Evolutionary conservation across 1,140 invertebrate species (phyloP).

Genomic region (Acromyrmex echinatior): DNA sequence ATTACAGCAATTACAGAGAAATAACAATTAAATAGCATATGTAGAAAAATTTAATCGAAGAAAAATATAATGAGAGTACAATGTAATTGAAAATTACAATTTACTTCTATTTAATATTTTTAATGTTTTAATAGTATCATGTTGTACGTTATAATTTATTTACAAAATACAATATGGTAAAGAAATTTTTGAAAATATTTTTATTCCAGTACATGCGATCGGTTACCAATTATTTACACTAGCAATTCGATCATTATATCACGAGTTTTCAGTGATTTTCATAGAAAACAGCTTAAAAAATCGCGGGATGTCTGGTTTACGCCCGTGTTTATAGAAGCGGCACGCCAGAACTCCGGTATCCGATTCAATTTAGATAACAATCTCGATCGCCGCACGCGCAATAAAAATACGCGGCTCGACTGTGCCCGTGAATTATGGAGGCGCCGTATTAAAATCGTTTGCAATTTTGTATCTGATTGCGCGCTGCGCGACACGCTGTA

Average conservation of each 20-base stretch:
- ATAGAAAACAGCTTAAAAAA: conserved; percentile 81
- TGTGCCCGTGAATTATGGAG: conserved; percentile 75
- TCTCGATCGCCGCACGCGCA: conserved; percentile 79
- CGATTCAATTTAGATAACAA: conserved; percentile 84
- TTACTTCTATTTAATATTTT: background rate
- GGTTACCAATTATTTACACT: conserved; percentile 35
- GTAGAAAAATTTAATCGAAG: too few relatives aligned
- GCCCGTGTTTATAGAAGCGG: conserved; percentile 78
- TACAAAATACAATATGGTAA: background rate
- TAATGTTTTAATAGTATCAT: background rate
- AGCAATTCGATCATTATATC: conserved; percentile 72
- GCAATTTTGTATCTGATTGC: conserved; percentile 69
- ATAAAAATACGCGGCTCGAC: conserved; percentile 80
- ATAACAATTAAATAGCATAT: background rate
- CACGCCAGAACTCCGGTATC: conserved; percentile 71
- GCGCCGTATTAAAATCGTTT: conserved; percentile 68
- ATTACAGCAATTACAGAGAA: background rate
- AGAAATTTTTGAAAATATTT: conserved; percentile 12
- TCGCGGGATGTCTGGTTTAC: conserved; percentile 69
- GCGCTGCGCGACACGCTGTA: conserved; percentile 38
- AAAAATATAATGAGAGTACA: background rate
- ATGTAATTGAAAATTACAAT: conserved; percentile 7
- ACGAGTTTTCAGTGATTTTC: conserved; percentile 71
- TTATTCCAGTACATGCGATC: background rate
- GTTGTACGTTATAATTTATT: background rate